Base-by-base conservation (phyloP, 2,797 vertebrate genomes). In the Calcarius lapponicus region DNA sequence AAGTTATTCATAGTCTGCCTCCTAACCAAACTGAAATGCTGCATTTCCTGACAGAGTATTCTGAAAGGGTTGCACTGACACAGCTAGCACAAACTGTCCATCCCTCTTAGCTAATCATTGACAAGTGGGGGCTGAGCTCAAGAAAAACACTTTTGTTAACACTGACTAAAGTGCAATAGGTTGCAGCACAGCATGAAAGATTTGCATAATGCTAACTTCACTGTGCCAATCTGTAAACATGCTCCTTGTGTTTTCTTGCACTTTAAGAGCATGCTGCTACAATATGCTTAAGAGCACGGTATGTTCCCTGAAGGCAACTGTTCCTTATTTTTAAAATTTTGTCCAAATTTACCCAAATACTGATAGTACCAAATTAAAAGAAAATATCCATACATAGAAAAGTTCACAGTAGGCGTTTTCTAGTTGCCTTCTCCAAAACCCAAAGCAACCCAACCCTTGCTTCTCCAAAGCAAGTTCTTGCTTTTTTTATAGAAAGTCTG, bases 221-320 rank as follows among this genome's bases (percentile, higher is more conserved):
- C 58, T 65, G 42, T 48, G 58, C 24, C 47, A 65, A 32, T 66
- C 64, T 62, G 51, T 64, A 97, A 91, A 93, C 19, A 89, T 18
- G 53, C 8, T 89, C 36, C 10, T 79, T 72, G 58, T 88, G 40
- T 76, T 93, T 92, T 74, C 88, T 70, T 87, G 34, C 1, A 6
- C 42, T 78, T 80, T 51, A 90, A 54, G 69, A 91, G 18, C 57
- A 53, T 48, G 54, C n/a, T 91, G 61, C n/a, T 67, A 75, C 69
- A 82, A 75, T 93, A 92, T 92, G 81, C 69, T 53, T 78, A 75
- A 88, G 42, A 96, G 87, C 47, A 93, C 89, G 70, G 70, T 10
- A 70, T 94, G 87, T 95, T 96, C 91, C 82, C 61, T 75, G 51
- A 76, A 96, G 66, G 54, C 81, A 95, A 66, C 47, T 93, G 65